phyloP scores from a whole-genome alignment of 2,113 vertebrate genomes.

The Chaetura pelagica region DNA sequence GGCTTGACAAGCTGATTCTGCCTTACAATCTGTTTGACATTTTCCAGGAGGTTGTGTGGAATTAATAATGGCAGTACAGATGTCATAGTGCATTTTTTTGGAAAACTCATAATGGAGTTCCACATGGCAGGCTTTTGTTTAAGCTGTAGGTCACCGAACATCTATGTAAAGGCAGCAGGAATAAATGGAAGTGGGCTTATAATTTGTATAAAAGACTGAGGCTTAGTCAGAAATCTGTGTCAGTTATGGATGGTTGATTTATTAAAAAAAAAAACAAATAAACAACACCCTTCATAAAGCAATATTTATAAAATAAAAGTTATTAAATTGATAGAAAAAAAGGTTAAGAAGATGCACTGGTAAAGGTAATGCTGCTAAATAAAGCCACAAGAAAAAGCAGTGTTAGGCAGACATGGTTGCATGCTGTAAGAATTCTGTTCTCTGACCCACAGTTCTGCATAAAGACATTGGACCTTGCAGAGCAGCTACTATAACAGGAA shows the following conservation, averaged over 20 bases:
- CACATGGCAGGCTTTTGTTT: background rate
- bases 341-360: background rate
- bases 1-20: background rate
- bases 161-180: background rate
- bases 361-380: background rate
- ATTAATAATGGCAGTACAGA: background rate
- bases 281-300: background rate
- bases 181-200: background rate
- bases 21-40: constrained; percentile 2
- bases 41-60: constrained; percentile 17
- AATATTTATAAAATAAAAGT: background rate
- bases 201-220: background rate
- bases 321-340: background rate
- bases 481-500: constrained; percentile 95
- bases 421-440: constrained; percentile 25
- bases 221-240: background rate
- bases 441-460: constrained; percentile 87
- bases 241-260: background rate
- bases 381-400: background rate
- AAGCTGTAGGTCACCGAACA: background rate
- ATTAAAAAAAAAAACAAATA: background rate
- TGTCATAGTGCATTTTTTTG: background rate
- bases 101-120: background rate
- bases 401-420: background rate
- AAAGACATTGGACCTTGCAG: constrained; percentile 98